phyloP scores from a whole-genome alignment of 2,797 vertebrate genomes.

The Gephyroberyx darwinii region DNA sequence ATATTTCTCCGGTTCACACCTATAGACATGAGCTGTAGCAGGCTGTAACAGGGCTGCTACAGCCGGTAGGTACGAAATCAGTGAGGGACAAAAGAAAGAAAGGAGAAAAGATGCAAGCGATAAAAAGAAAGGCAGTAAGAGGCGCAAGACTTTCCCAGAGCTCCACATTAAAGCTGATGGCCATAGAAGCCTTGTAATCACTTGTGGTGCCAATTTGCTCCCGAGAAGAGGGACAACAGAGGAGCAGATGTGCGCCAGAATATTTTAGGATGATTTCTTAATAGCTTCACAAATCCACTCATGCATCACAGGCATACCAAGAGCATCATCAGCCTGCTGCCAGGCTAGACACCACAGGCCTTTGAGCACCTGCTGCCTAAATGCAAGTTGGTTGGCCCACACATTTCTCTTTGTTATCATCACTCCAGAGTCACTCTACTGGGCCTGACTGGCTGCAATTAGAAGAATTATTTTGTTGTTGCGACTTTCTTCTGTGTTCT shows the following conservation, averaged over 20 bases:
- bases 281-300: constrained; percentile 77
- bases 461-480: constrained; percentile 30
- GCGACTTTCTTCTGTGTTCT: constrained; percentile 6
- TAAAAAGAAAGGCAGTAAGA: constrained; percentile 51
- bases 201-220: constrained; percentile 71
- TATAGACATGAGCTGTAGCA: constrained; percentile 13
- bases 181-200: constrained; percentile 76
- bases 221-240: constrained; percentile 56
- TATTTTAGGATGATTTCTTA: constrained; percentile 75
- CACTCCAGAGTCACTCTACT: constrained; percentile 1
- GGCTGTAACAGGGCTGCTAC: neutral
- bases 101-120: constrained; percentile 48
- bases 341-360: constrained; percentile 41
- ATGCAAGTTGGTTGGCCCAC: constrained; percentile 40
- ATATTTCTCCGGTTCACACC: constrained; percentile 17
- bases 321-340: constrained; percentile 49
- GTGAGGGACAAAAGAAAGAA: constrained; percentile 16
- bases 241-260: constrained; percentile 75
- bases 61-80: constrained; percentile 27
- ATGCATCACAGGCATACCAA: constrained; percentile 62
- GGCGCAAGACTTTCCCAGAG: constrained; percentile 66
- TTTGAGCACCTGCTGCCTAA: constrained; percentile 55
- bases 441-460: constrained; percentile 26
- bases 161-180: constrained; percentile 79
- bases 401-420: constrained; percentile 34